Percentiles rank a stretch among this genome's conserved stretches.
Conservation (phyloP, 2,113 vertebrate genomes). For the Takifugu bimaculatus region DNA sequence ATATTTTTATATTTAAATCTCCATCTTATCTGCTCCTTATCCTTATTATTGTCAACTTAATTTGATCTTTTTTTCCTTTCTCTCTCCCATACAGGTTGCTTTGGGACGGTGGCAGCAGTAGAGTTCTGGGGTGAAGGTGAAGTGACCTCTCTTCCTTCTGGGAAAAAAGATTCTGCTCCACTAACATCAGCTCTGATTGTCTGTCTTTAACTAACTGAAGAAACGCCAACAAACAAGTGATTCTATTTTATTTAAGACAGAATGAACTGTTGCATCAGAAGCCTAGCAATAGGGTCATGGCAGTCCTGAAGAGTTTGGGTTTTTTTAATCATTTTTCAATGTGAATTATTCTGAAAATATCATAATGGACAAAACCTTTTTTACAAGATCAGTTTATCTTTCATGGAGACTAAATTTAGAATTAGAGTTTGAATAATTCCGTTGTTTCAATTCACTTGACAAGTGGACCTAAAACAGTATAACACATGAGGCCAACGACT, state of each 20-base stretch:
- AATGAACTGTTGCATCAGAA: background rate
- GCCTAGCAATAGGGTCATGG: background rate
- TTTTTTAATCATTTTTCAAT: background rate
- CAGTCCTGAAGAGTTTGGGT: too few relatives aligned
- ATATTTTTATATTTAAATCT: background rate
- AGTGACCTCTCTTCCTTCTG: constrained; percentile 10
- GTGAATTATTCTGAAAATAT: constrained; percentile 12
- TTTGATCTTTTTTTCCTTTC: constrained; percentile 7
- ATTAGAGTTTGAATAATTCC: constrained; percentile 23
- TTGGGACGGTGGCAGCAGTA: constrained; percentile 6
- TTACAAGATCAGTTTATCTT: constrained; percentile 7
- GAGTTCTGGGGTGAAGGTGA: constrained; percentile 1
- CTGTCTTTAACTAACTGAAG: background rate
- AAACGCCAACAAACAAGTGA: background rate
- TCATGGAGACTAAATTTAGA: constrained; percentile 1
- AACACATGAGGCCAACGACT: constrained; percentile 56
- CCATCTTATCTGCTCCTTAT: background rate
- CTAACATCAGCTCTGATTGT: constrained; percentile 24
- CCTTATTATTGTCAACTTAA: too few relatives aligned
- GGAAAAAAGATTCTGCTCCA: constrained; percentile 28
- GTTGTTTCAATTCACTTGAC: constrained; percentile 4
- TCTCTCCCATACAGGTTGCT: constrained; percentile 32
- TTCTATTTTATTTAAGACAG: background rate
- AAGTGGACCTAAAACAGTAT: constrained; percentile 16
- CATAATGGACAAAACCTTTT: constrained; percentile 15